Evolutionary conservation across 2,113 vertebrate genomes (phyloP).

Genomic region (Gymnorhina tibicen): DNA sequence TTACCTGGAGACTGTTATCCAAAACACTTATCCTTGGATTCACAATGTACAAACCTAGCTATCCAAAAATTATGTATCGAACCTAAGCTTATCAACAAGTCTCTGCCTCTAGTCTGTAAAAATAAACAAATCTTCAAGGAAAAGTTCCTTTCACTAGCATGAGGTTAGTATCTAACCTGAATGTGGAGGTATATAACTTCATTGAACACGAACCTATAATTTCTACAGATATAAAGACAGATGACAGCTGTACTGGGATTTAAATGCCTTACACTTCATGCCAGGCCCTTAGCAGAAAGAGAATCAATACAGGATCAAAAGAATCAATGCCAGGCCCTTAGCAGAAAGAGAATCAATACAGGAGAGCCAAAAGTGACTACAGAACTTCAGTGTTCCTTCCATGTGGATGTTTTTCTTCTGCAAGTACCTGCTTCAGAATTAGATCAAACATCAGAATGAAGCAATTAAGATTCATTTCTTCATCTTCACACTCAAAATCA

Average conservation of each 20-base stretch:
- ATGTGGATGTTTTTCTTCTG: not conserved
- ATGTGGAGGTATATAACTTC: not conserved
- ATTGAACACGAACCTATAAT: not conserved
- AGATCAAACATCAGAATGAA: conserved; percentile 99
- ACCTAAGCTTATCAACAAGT: not conserved
- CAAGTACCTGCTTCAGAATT: conserved; percentile 93
- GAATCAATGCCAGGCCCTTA: not conserved
- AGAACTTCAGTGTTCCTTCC: not conserved
- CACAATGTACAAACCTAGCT: not conserved
- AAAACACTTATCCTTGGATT: not conserved
- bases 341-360: not conserved
- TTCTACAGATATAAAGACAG: not conserved
- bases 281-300: not conserved
- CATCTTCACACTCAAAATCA: conserved; percentile 95
- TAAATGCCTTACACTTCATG: not conserved
- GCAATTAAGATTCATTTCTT: conserved; percentile 98
- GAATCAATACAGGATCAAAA: not conserved
- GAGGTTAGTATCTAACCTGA: not conserved
- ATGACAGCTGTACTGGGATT: not conserved
- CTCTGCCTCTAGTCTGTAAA: not conserved
- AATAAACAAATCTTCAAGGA: not conserved
- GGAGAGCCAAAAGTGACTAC: not conserved
- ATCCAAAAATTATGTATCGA: not conserved
- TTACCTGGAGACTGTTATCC: not conserved
- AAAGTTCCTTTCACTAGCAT: not conserved